Conservation (phyloP, 37 sponge, comb jelly and placozoan species). For the Hormiphora californensis region DNA sequence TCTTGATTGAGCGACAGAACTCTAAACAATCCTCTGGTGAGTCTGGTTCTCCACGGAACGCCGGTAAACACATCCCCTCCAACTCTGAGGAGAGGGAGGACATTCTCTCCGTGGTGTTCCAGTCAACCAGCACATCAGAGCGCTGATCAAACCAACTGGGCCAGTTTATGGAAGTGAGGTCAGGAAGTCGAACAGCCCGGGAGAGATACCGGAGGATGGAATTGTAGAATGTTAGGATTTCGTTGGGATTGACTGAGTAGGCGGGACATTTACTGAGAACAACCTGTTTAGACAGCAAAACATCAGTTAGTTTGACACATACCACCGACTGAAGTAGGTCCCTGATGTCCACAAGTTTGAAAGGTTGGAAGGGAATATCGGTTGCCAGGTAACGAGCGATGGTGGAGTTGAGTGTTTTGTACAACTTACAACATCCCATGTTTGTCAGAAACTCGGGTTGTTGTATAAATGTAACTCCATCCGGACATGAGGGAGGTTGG, state of each 20-base stretch:
- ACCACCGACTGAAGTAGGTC: background rate
- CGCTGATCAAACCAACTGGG: background rate
- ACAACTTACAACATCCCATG: background rate
- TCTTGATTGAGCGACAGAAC: background rate
- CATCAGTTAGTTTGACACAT: conserved; percentile 1
- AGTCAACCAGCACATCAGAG: background rate
- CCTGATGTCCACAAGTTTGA: background rate
- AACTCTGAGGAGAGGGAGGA: background rate
- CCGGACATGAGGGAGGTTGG: background rate
- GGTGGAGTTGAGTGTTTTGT: background rate
- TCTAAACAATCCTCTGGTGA: background rate
- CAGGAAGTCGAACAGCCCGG: background rate
- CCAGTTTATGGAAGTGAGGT: background rate
- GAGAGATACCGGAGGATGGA: background rate
- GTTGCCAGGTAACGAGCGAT: background rate
- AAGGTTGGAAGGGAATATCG: background rate
- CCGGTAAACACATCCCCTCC: background rate
- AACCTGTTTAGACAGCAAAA: background rate
- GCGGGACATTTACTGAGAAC: background rate
- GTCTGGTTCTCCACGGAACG: background rate
- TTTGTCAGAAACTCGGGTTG: background rate
- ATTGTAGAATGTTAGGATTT: background rate
- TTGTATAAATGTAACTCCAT: background rate
- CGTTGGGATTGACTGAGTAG: background rate
- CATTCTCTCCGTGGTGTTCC: background rate